A percentile compares a stretch with the other conserved stretches of the same genome.
Conservation (phyloP, 1,140 invertebrate species). For the Centruroides vittatus region DNA sequence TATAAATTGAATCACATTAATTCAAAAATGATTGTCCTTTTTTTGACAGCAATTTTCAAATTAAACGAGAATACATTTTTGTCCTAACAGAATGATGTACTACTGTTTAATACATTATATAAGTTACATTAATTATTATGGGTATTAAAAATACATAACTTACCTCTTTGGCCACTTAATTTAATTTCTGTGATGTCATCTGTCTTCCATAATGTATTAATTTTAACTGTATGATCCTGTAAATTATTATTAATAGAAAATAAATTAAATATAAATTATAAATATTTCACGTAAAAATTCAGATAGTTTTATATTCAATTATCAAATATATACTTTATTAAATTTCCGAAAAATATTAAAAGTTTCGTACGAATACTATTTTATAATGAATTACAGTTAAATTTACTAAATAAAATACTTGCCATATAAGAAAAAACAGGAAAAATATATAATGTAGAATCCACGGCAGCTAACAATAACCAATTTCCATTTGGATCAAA, state of each 20-base stretch:
- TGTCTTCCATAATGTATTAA: constrained; percentile 42
- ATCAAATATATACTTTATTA: no score
- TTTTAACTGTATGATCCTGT: constrained; percentile 34
- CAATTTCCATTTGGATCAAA: constrained; percentile 53
- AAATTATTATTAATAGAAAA: constrained; percentile 2
- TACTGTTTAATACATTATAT: no score
- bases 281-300: no score
- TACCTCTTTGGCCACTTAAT: constrained; percentile 21
- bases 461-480: constrained; percentile 45
- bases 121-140: background rate
- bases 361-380: no score
- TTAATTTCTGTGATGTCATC: constrained; percentile 29
- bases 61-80: no score
- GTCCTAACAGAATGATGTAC: no score
- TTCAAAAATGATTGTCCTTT: no score
- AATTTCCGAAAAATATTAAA: no score
- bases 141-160: background rate
- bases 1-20: no score
- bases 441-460: constrained; percentile 44
- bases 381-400: background rate
- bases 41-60: no score
- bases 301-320: no score
- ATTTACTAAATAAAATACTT: constrained; percentile 6
- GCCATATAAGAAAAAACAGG: constrained; percentile 40
- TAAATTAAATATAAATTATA: background rate